Evolutionary conservation across 2,888 invertebrate species (phyloP), one percentile per base, ranked within the genome.

Genomic region (Sussaba pulchella): DNA sequence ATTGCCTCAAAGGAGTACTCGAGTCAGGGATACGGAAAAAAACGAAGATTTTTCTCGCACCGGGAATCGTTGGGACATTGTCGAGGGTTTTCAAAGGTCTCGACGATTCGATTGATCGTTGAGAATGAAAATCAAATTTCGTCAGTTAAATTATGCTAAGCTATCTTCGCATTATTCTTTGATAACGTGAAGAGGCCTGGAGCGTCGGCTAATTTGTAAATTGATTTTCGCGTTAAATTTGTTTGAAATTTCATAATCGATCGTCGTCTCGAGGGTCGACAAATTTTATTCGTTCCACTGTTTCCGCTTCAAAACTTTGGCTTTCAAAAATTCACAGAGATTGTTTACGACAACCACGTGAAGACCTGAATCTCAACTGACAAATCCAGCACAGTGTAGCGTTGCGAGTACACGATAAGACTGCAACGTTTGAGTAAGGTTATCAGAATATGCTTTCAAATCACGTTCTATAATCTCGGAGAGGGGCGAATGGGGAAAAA

Each of bases 1-100:
- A n/a, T n/a, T 74, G 54, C 41, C 74, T 74, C 67, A 78, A 73
- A 74, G 47, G 41, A 57, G 47, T 70, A 70, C 66, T 74, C 64
- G 50, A 64, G 59, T 75, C 50, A 70, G 69, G 69, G 69, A 79
- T 70, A 57, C 64, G 75, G 66, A 57, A 47, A 57, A 47, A 67
- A 39, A 47, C 12, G 45, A 52, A 31, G 59, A 24, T n/a, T 17
- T 75, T 39, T 50, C 50, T 74, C 50, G 39, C 50, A 47, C 14
- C 47, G 54, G 3, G 26, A 31, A n/a, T 52, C 52, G n/a, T 12
- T 52, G 52, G 5, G 52, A 52, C 24, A 52, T 52, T 21, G n/a
- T 24, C n/a, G n/a, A 2, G 6, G 31, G 31, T 52, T 26, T 52
- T 52, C 26, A 26, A 26, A 52, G 26, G 26, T 12, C 26, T 52